Evolutionary conservation across 2,113 vertebrate genomes (phyloP).

Genomic region (Vicugna pacos): DNA sequence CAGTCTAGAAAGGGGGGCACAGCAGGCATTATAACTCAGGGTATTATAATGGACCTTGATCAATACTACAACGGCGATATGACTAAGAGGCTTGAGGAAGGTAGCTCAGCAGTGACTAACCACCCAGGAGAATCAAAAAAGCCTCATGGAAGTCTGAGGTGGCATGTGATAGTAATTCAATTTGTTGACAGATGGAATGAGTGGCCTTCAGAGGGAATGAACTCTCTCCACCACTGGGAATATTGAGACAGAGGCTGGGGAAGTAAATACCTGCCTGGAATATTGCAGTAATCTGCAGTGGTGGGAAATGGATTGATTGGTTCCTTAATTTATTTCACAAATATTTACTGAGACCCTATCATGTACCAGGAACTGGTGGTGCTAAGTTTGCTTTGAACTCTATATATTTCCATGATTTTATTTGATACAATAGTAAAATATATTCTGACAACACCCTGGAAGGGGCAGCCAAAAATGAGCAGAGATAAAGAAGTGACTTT

Average conservation of each 20-base stretch:
- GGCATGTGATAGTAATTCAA: not conserved
- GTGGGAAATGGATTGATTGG: not conserved
- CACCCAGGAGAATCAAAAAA: not conserved
- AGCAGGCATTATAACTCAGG: not conserved
- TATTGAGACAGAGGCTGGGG: not conserved
- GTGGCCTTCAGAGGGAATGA: not conserved
- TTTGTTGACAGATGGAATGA: not conserved
- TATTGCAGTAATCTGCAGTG: not conserved
- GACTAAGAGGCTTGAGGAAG: not conserved
- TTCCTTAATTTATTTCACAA: not conserved
- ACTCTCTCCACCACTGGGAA: not conserved
- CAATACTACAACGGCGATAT: not conserved
- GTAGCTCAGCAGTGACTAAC: not conserved
- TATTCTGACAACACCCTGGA: slow-evolving; percentile 37
- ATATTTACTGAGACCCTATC: not conserved
- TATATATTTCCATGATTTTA: slow-evolving; percentile 27
- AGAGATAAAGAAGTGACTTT: slow-evolving; percentile 21
- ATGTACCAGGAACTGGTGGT: not conserved
- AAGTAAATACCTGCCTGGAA: not conserved
- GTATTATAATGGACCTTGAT: not conserved
- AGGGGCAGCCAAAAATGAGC: slow-evolving; percentile 26
- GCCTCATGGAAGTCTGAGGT: not conserved
- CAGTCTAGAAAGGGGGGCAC: not conserved
- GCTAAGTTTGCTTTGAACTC: slow-evolving; percentile 24
- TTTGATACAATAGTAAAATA: slow-evolving; percentile 21